A percentile compares a stretch with the other conserved stretches of the same genome.
These are phyloP conservation scores for Cerceris rybyensis DNA, from an alignment of 2,888 invertebrate genomes.

Conservation along the genomic window DNA sequence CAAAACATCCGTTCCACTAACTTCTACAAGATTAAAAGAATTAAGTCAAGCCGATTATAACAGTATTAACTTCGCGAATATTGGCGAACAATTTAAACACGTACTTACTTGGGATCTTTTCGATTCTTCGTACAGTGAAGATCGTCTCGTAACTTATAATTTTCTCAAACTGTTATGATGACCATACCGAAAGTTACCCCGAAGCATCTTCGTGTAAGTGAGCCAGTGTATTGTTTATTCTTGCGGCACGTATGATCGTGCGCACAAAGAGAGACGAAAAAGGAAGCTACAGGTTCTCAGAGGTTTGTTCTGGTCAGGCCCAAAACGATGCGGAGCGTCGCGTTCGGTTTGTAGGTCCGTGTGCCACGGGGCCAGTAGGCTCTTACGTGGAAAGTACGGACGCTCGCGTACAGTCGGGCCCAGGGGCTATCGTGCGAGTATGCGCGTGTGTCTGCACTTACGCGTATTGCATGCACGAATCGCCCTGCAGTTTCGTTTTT, in stretches of 20 bases:
- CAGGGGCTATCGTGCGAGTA: conserved; percentile 12
- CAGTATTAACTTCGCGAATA: too few species aligned
- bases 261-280: conserved; percentile 20
- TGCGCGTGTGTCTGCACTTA: conserved; percentile 14
- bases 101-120: too few species aligned
- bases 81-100: too few species aligned
- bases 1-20: too few species aligned
- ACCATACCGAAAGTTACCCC: too few species aligned
- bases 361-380: conserved; percentile 75
- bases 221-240: conserved; percentile 34
- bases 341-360: conserved; percentile 74
- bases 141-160: too few species aligned
- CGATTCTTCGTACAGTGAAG: too few species aligned
- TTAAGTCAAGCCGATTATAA: too few species aligned
- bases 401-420: conserved; percentile 17
- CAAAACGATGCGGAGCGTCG: conserved; percentile 65
- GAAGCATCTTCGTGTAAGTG: too few species aligned
- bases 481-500: conserved; percentile 37
- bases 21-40: too few species aligned
- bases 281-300: conserved; percentile 32
- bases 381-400: conserved; percentile 33
- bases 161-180: too few species aligned
- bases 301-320: conserved; percentile 60
- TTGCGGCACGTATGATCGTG: not conserved
- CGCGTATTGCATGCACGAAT: conserved; percentile 26